Conservation (phyloP, 2,888 invertebrate species). For the Xestia rhomboidea region DNA sequence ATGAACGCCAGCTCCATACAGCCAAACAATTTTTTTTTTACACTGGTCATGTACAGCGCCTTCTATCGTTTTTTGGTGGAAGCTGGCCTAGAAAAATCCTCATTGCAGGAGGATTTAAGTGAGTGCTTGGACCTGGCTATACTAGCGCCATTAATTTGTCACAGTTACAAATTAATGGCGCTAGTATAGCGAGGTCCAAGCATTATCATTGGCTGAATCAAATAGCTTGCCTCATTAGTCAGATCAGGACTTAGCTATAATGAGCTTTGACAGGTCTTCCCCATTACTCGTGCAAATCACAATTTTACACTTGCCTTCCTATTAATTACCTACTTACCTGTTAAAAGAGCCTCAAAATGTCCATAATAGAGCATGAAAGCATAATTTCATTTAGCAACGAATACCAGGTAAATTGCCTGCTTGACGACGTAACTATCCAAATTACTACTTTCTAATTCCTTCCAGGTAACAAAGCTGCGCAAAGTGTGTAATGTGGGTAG, state of each 20-base stretch:
- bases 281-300: not conserved
- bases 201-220: not conserved
- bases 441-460: conserved; percentile 27
- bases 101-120: not conserved
- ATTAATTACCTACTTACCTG: not conserved
- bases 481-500: conserved; percentile 35
- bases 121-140: too few relatives aligned
- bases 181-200: not conserved
- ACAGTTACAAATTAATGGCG: not conserved
- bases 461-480: conserved; percentile 33
- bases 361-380: not conserved
- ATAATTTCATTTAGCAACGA: not conserved
- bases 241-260: not conserved
- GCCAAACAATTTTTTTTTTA: too few relatives aligned
- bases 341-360: conserved; percentile 3
- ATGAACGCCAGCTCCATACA: too few relatives aligned
- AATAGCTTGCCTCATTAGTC: not conserved
- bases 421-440: conserved; percentile 21
- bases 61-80: too few relatives aligned
- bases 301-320: not conserved
- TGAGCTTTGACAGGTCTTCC: not conserved
- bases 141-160: too few relatives aligned
- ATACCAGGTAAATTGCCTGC: not conserved
- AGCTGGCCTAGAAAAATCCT: too few relatives aligned
- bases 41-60: too few relatives aligned